A percentile compares a stretch with the other conserved stretches of the same genome.
These are phyloP conservation scores for Acipenser oxyrinchus DNA, from an alignment of 2,797 vertebrate species.

Conservation along the genomic window DNA sequence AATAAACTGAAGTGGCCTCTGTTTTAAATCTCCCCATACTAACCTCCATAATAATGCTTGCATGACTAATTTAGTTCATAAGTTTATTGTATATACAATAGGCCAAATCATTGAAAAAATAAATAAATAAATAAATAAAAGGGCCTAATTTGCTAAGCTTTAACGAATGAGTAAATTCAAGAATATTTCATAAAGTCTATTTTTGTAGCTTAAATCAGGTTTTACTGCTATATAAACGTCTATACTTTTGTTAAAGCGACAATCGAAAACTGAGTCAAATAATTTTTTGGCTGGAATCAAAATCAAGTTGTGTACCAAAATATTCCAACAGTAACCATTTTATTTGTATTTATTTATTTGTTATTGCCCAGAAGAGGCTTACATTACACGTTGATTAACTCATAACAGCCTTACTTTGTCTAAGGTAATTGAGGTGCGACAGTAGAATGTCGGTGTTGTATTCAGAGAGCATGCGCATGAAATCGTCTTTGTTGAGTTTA, in stretches of 20 bases:
- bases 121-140: neutral
- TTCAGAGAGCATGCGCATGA: slow-evolving; percentile 66
- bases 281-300: too few species aligned
- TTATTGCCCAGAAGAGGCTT: too few species aligned
- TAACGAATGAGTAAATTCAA: neutral
- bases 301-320: neutral
- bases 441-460: slow-evolving; percentile 78
- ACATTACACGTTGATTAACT: too few species aligned
- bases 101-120: neutral
- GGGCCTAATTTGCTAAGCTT: neutral
- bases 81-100: neutral
- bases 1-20: neutral
- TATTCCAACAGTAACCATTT: neutral
- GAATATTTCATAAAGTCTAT: too few species aligned
- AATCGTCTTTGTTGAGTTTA: slow-evolving; percentile 73
- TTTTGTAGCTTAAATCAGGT: too few species aligned
- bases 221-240: too few species aligned
- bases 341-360: too few species aligned
- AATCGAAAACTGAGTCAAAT: too few species aligned
- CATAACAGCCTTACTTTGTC: slow-evolving; percentile 62
- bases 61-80: neutral
- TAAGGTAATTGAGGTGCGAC: slow-evolving; percentile 75
- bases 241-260: too few species aligned
- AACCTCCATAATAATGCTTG: neutral
- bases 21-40: too few species aligned